phyloP scores from a whole-genome alignment of 2,113 vertebrate species.

The Grus americana region DNA sequence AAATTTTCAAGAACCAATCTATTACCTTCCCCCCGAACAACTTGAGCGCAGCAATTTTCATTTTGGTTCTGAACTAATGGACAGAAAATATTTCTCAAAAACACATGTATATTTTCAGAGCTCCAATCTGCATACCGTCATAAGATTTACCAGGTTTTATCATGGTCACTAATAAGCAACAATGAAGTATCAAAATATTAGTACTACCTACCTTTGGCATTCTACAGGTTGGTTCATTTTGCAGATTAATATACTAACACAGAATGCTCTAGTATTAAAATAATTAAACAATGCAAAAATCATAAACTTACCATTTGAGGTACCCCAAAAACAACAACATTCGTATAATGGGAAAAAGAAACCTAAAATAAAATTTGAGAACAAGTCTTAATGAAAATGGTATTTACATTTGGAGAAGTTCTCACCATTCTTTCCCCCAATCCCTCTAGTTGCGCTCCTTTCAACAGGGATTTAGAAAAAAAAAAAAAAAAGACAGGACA shows the following conservation, averaged over 20 bases:
- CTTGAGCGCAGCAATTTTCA: not conserved
- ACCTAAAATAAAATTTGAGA: slow-evolving; percentile 76
- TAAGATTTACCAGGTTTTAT: not conserved
- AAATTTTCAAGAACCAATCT: not conserved
- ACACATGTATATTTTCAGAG: not conserved
- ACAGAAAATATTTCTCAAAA: not conserved
- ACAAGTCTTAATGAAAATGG: not conserved
- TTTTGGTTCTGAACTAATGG: not conserved
- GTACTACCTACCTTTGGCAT: not conserved
- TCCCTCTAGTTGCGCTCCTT: not conserved
- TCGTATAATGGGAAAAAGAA: slow-evolving; percentile 86
- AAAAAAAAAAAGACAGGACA: not conserved
- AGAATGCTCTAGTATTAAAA: not conserved
- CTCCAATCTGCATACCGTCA: not conserved
- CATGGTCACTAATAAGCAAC: not conserved
- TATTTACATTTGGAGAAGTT: not conserved
- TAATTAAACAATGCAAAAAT: not conserved
- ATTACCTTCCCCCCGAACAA: not conserved
- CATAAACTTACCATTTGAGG: slow-evolving; percentile 92
- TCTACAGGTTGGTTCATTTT: not conserved
- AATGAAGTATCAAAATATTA: not conserved
- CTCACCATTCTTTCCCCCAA: not conserved
- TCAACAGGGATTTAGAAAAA: not conserved
- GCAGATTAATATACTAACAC: not conserved
- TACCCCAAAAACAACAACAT: slow-evolving; percentile 94